Evolutionary conservation across 1,140 invertebrate species (phyloP).

Genomic region (Oedothorax gibbosus): DNA sequence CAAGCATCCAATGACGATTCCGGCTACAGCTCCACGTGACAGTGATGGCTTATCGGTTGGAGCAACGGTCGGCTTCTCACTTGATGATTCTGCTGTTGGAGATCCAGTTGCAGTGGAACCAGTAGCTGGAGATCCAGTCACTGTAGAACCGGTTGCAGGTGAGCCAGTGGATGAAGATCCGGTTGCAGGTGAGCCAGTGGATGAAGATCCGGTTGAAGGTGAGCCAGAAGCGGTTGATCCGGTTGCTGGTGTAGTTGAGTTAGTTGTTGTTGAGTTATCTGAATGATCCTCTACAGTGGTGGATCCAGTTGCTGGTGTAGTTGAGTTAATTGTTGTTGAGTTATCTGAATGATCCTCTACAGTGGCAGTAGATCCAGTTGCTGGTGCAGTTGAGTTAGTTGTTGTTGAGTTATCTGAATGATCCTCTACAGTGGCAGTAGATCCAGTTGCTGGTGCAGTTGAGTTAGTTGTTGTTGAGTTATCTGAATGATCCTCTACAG

Average conservation of each 20-base stretch:
- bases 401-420: neutral
- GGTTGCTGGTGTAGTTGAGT: neutral
- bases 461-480: neutral
- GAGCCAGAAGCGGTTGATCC: neutral
- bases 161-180: neutral
- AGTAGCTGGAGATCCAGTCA: slow-evolving; percentile 5
- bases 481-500: neutral
- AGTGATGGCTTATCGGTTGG: slow-evolving; percentile 13
- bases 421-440: slow-evolving; percentile 1
- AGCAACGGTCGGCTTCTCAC: neutral
- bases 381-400: neutral
- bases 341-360: neutral
- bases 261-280: neutral
- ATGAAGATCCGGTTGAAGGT: neutral
- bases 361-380: neutral
- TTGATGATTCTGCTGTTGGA: neutral
- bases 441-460: neutral
- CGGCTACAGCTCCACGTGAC: slow-evolving; percentile 30
- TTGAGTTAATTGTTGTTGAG: neutral
- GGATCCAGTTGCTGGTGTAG: neutral
- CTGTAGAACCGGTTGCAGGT: neutral
- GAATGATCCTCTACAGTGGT: no score
- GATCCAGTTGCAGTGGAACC: slow-evolving; percentile 5
- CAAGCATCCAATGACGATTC: slow-evolving; percentile 45
- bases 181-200: neutral